Conservation (phyloP, 2,797 vertebrate genomes). For the Ara ararauna region DNA sequence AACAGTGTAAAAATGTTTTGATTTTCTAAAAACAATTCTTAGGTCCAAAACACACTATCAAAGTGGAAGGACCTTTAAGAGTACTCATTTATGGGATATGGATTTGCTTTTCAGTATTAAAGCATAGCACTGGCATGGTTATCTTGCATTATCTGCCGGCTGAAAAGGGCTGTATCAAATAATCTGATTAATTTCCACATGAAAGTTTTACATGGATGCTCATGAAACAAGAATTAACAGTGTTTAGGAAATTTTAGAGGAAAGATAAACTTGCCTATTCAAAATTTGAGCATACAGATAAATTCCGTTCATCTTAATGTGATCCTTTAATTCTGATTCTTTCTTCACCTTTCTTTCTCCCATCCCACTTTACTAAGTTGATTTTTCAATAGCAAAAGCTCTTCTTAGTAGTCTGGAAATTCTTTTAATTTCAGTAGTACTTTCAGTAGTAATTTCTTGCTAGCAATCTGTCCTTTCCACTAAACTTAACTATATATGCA, state of each 20-base stretch:
- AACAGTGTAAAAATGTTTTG: background rate
- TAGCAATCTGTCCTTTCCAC: background rate
- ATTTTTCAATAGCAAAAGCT: background rate
- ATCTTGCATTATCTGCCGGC: background rate
- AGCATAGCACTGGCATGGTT: background rate
- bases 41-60: background rate
- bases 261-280: background rate
- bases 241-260: background rate
- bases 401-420: background rate
- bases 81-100: background rate
- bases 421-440: background rate
- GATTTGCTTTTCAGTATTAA: background rate
- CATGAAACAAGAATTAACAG: background rate
- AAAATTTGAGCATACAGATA: background rate
- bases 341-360: background rate
- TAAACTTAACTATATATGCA: background rate
- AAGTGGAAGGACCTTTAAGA: background rate
- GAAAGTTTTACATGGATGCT: background rate
- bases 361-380: background rate
- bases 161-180: background rate
- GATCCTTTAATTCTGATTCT: background rate
- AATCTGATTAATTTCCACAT: background rate
- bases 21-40: background rate
- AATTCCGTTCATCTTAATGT: background rate
- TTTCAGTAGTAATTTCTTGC: background rate